phyloP scores from a whole-genome alignment of 2,888 invertebrate species.

The Argyresthia albistria region DNA sequence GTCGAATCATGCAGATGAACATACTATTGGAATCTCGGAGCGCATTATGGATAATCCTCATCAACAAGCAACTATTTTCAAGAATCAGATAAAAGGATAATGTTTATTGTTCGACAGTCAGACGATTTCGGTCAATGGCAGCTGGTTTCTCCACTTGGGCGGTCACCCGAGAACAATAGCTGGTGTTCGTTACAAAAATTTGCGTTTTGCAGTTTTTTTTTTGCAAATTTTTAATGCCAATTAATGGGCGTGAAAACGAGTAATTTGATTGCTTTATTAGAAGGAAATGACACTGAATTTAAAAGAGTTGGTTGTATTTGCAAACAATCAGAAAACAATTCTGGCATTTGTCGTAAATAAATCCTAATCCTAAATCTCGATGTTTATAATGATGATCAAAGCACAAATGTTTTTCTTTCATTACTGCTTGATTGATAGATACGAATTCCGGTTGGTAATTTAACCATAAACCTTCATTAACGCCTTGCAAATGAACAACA shows the following conservation, averaged over 20 bases:
- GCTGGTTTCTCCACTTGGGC: slow-evolving; percentile 37
- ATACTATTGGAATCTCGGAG: too few species aligned
- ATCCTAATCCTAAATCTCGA: too few species aligned
- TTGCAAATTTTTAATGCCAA: slow-evolving; percentile 16
- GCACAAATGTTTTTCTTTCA: too few species aligned
- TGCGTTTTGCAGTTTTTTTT: slow-evolving; percentile 7
- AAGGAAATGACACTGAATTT: not conserved
- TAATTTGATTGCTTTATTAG: slow-evolving; percentile 2
- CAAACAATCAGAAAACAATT: too few species aligned
- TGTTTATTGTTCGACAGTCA: slow-evolving; percentile 18
- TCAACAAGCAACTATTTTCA: too few species aligned
- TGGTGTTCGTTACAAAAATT: slow-evolving; percentile 29
- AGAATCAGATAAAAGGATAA: too few species aligned
- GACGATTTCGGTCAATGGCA: slow-evolving; percentile 36
- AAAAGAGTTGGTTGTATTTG: not conserved
- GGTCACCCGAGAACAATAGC: slow-evolving; percentile 42
- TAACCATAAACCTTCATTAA: not conserved
- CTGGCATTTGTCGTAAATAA: too few species aligned
- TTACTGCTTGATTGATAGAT: too few species aligned
- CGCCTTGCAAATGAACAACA: not conserved
- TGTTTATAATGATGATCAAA: too few species aligned
- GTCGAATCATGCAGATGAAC: too few species aligned
- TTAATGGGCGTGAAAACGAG: slow-evolving; percentile 12
- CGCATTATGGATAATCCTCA: too few species aligned
- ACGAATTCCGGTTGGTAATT: too few species aligned